phyloP scores from a whole-genome alignment of 2,113 vertebrate genomes.

The Pteronura brasiliensis region DNA sequence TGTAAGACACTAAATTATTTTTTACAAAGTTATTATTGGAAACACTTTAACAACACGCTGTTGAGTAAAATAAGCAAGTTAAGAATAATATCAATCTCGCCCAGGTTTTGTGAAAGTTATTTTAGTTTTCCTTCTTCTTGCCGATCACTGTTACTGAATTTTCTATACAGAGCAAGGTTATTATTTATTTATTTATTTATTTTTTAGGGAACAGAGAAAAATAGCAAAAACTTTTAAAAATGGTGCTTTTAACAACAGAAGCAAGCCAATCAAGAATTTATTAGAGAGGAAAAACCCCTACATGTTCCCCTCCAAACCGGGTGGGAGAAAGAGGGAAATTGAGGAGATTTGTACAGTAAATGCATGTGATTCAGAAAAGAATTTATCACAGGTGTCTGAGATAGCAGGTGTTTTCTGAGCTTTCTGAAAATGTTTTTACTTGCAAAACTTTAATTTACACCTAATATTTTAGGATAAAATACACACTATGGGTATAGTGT shows the following conservation, averaged over 20 bases:
- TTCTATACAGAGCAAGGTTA: background rate
- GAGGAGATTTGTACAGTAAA: background rate
- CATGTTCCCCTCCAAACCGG: background rate
- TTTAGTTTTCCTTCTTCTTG: slow-evolving; percentile 26
- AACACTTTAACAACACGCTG: background rate
- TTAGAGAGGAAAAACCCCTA: background rate
- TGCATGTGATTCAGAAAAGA: background rate
- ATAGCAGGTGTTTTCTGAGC: background rate
- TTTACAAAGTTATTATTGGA: background rate
- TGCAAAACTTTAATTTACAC: background rate
- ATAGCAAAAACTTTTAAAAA: background rate
- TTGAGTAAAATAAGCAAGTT: slow-evolving; percentile 7
- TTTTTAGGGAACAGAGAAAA: slow-evolving; percentile 1
- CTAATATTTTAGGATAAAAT: background rate
- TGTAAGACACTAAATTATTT: background rate
- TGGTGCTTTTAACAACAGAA: background rate
- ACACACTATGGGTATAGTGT: background rate
- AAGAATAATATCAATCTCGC: background rate
- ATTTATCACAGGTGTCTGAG: background rate
- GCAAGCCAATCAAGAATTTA: background rate
- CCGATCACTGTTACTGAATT: background rate
- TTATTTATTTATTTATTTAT: background rate
- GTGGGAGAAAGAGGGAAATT: background rate
- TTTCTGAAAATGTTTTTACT: background rate
- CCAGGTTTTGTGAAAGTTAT: background rate